Evolutionary conservation across 37 sponge, comb jelly and placozoan genomes (phyloP).

Genomic region (Lycopodina hypogea): DNA sequence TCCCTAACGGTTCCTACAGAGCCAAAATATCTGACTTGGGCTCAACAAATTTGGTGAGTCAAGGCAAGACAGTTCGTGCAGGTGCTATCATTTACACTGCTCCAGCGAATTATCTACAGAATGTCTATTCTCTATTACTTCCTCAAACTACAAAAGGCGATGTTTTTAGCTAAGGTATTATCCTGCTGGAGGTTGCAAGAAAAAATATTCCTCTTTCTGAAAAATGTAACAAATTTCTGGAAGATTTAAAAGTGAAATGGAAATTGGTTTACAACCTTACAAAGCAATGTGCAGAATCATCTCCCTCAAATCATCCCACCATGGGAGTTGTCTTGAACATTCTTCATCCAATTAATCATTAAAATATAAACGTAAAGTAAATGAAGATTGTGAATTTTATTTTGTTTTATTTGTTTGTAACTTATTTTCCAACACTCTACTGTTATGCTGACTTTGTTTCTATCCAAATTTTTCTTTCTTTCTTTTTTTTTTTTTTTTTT

Average conservation of each 20-base stretch:
- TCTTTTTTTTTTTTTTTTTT: no score
- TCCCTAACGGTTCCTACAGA: slow-evolving; percentile 31
- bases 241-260: slow-evolving; percentile 6
- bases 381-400: no score
- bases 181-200: slow-evolving; percentile 51
- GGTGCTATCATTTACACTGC: slow-evolving; percentile 71
- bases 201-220: slow-evolving; percentile 38
- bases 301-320: slow-evolving; percentile 10
- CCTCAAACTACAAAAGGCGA: slow-evolving; percentile 74
- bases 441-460: no score
- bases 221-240: neutral
- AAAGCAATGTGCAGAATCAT: neutral
- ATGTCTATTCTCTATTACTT: neutral
- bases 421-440: no score
- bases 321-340: slow-evolving; percentile 16
- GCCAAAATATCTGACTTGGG: slow-evolving; percentile 85
- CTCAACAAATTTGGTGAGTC: slow-evolving; percentile 58
- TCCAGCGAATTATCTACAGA: slow-evolving; percentile 43
- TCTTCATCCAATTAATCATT: no score
- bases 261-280: slow-evolving; percentile 19
- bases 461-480: no score
- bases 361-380: no score
- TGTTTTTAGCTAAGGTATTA: slow-evolving; percentile 74
- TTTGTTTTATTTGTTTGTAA: no score
- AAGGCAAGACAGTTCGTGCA: slow-evolving; percentile 36